These are phyloP conservation scores for Polypterus bichir DNA, from an alignment of 2,113 vertebrate species.

Conservation along the genomic window DNA sequence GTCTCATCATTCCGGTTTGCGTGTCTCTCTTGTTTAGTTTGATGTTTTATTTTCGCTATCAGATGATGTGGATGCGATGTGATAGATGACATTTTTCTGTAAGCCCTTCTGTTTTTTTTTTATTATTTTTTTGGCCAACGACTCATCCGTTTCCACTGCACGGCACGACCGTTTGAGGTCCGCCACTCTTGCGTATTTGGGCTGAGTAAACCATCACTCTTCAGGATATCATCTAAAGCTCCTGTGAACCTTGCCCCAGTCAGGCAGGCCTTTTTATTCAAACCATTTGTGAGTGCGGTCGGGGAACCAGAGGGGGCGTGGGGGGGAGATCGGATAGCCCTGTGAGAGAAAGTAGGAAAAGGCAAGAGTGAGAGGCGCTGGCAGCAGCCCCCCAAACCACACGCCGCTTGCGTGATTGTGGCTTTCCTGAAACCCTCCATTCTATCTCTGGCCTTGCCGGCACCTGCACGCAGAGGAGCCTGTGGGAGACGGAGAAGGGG, in stretches of 20 bases:
- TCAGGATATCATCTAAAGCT: conserved; percentile 45
- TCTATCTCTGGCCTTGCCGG: conserved; percentile 8
- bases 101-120: conserved; percentile 33
- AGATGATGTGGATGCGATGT: conserved; percentile 38
- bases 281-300: conserved; percentile 79
- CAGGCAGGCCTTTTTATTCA: conserved; percentile 72
- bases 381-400: conserved; percentile 52
- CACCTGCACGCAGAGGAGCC: conserved; percentile 43
- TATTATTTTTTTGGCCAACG: conserved; percentile 26
- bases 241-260: conserved; percentile 61
- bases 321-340: conserved; percentile 51
- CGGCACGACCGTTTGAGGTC: conserved; percentile 72
- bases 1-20: no score
- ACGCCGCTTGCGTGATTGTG: conserved; percentile 51
- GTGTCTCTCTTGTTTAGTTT: conserved; percentile 30
- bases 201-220: conserved; percentile 72
- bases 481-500: no score
- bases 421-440: conserved; percentile 25
- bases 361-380: conserved; percentile 61
- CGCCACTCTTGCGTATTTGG: conserved; percentile 66
- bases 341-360: conserved; percentile 45
- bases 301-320: conserved; percentile 31
- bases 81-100: conserved; percentile 33
- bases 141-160: conserved; percentile 65
- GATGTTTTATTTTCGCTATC: conserved; percentile 24